Evolutionary conservation across 2,113 vertebrate genomes (phyloP), one percentile per base, ranked within the genome.

Genomic region (Pedetes capensis): DNA sequence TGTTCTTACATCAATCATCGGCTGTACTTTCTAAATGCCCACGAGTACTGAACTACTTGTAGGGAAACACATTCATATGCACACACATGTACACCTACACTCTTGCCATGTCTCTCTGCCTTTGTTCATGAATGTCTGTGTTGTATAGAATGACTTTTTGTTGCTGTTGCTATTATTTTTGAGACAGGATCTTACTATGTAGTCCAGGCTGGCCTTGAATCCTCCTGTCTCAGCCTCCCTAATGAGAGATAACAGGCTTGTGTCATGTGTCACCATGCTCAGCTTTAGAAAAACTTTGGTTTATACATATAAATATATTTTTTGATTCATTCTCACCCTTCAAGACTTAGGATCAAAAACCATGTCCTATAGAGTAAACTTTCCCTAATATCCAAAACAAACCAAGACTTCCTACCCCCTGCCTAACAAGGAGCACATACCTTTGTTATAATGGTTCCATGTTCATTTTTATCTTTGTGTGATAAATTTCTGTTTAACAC

Each of bases 401-500:
- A 3, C 29, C 20, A 53, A 32, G 23, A 42, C 2, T 87, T 91
- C 27, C 55, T 76, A 93, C n/a, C 71, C 63, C 86, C 89, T 69
- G 18, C 47, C 14, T 39, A 53, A 22, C 3, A 34, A 49, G 66
- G 2, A 93, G 9, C 32, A 76, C 18, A 39, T 32, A 49, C 37
- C 9, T 66, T 84, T 82, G 79, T 88, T 51, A 88, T 14, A 92
- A 22, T 8, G 47, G 37, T 71, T 84, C 66, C 6, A 69, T 63
- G 61, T 32, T 39, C 55, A 53, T 88, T 68, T 68, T 90, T 90
- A n/a, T 72, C 13, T 79, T 37, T 55, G 18, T 55, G n/a, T 80
- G 34, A 61, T 29, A 53, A 69, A 78, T 93, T 83, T 72, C 17
- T 86, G 16, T 88, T 93, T 80, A 49, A 76, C 13, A 92, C 18